A percentile compares a stretch with the other conserved stretches of the same genome.
Evolutionary conservation across 1,140 invertebrate genomes (phyloP).

Genomic region (Drosophila equinoxialis): DNA sequence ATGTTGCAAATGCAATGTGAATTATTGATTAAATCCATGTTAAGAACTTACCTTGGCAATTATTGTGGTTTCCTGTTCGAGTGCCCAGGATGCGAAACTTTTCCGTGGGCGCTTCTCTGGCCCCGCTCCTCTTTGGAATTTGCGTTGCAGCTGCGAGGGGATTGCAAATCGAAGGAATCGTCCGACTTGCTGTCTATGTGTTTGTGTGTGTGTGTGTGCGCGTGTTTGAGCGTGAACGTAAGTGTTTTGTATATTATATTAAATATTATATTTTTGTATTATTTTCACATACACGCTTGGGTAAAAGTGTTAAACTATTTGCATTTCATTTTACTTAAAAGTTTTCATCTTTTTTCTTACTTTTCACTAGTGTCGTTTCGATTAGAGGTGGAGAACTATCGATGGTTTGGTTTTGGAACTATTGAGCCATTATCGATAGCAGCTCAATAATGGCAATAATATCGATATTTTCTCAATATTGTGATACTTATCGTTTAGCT

Average conservation of each 20-base stretch:
- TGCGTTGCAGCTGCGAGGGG: conserved; percentile 76
- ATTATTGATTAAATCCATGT: conserved; percentile 37
- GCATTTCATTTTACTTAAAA: conserved; percentile 2
- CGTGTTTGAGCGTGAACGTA: conserved; percentile 7
- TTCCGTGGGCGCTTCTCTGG: not conserved
- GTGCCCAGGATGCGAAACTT: conserved; percentile 35
- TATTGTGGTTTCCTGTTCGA: not conserved
- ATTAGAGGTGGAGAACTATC: conserved; percentile 32
- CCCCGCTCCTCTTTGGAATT: conserved; percentile 72
- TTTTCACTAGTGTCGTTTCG: conserved; percentile 42
- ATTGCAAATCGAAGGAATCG: conserved; percentile 42
- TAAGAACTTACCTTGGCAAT: not conserved
- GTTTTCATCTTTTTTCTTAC: conserved; percentile 28
- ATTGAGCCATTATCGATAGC: too few species aligned
- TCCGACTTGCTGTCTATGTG: conserved; percentile 28
- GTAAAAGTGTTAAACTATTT: not conserved
- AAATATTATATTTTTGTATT: not conserved
- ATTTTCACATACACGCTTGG: not conserved
- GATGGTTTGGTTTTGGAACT: conserved; percentile 5
- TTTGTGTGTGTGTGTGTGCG: conserved; percentile 42
- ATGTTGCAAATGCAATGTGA: not conserved
- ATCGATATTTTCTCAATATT: too few species aligned
- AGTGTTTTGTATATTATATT: not conserved
- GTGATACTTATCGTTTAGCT: too few species aligned
- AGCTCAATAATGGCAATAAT: too few species aligned